Percentiles rank a stretch among this genome's conserved stretches.
Conservation (phyloP, 92 coral and sea anemone genomes). For the Palythoa heliodiscus region DNA sequence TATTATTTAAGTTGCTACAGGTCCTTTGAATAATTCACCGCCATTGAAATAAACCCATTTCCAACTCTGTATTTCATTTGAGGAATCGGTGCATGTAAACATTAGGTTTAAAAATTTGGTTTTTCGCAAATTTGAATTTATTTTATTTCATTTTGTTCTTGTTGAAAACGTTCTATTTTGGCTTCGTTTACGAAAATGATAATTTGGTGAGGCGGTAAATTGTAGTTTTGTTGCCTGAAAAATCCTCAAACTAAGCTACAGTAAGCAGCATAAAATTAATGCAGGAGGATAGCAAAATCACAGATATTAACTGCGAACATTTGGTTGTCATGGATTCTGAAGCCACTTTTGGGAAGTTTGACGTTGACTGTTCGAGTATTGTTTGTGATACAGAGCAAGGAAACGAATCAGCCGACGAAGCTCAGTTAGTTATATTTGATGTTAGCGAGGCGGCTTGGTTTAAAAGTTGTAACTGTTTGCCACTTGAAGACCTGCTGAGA, state of each 20-base stretch:
- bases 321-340: slow-evolving; percentile 32
- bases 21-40: slow-evolving; percentile 39
- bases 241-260: not conserved
- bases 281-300: not conserved
- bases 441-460: slow-evolving; percentile 33
- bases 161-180: not conserved
- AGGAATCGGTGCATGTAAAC: not conserved
- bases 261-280: not conserved
- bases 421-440: slow-evolving; percentile 22
- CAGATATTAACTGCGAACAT: not conserved
- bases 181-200: not conserved
- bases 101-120: not conserved
- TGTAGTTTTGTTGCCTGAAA: slow-evolving; percentile 21
- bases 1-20: slow-evolving; percentile 19
- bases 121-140: not conserved
- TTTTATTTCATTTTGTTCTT: not conserved
- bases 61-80: slow-evolving; percentile 2
- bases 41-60: not conserved
- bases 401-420: not conserved
- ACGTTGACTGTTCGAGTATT: not conserved
- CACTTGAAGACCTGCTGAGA: slow-evolving; percentile 20
- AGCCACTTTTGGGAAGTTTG: slow-evolving; percentile 18
- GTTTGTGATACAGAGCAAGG: not conserved
- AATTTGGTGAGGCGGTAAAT: not conserved
- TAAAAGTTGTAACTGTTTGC: slow-evolving; percentile 10